phyloP scores from a whole-genome alignment of 2,888 invertebrate species.

The Lithodes maja region DNA sequence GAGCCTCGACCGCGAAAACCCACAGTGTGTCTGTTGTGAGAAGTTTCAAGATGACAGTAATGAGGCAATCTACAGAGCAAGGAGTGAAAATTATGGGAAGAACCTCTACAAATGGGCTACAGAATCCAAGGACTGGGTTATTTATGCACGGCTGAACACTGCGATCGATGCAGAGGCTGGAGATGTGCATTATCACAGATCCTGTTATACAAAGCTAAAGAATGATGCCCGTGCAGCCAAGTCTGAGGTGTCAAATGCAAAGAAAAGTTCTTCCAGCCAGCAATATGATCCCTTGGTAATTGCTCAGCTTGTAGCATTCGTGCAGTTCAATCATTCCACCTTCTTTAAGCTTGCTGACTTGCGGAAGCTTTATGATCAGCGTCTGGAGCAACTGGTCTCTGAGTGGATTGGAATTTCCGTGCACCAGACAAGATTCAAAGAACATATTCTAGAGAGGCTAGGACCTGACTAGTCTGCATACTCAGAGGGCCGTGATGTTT shows the following conservation, averaged over 20 bases:
- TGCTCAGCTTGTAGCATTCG: slow-evolving; percentile 11
- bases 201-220: not conserved
- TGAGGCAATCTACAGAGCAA: not conserved
- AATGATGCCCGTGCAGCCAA: not conserved
- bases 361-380: not conserved
- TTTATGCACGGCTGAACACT: slow-evolving; percentile 16
- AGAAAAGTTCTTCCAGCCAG: too few relatives aligned
- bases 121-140: not conserved
- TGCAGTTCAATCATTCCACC: not conserved
- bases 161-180: not conserved
- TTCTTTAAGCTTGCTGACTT: not conserved
- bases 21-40: not conserved
- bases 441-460: not conserved
- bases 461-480: not conserved
- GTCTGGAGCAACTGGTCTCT: slow-evolving; percentile 1
- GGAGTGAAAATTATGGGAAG: not conserved
- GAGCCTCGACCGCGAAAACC: not conserved
- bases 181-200: not conserved
- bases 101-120: not conserved
- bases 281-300: slow-evolving; percentile 6
- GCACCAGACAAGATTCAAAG: not conserved
- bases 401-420: not conserved
- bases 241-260: not conserved
- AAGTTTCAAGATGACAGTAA: not conserved
- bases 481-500: not conserved